Percentiles rank a stretch among this genome's conserved stretches.
Evolutionary conservation across 2,888 invertebrate species (phyloP).

Genomic region (Aquatica leii): DNA sequence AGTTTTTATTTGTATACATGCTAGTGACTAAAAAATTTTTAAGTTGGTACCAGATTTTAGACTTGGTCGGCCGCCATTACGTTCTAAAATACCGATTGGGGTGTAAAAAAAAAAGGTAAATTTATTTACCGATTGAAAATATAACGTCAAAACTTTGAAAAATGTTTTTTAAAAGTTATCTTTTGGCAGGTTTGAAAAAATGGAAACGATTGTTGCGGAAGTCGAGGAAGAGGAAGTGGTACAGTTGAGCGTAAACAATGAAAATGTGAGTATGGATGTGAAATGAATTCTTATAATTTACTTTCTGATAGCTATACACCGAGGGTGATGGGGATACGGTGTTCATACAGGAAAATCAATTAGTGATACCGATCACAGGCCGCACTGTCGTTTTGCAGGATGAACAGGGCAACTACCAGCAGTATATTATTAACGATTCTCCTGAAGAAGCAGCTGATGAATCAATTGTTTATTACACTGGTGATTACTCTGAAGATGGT

Average conservation of each 20-base stretch:
- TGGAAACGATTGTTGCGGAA: neutral
- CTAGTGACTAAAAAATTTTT: neutral
- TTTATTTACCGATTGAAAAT: slow-evolving; percentile 33
- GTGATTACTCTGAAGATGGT: neutral
- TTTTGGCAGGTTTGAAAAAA: neutral
- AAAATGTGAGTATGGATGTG: neutral
- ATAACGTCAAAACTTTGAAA: slow-evolving; percentile 4
- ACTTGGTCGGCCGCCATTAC: slow-evolving; percentile 27
- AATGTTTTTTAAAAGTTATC: slow-evolving; percentile 1
- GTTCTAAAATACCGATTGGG: slow-evolving; percentile 42
- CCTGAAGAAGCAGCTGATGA: neutral
- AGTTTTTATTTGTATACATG: neutral
- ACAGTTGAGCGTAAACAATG: neutral
- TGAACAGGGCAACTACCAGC: slow-evolving; percentile 18
- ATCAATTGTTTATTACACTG: slow-evolving; percentile 5
- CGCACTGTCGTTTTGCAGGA: slow-evolving; percentile 34
- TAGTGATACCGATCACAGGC: slow-evolving; percentile 31
- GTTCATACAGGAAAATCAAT: slow-evolving; percentile 32
- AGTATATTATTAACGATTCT: slow-evolving; percentile 15
- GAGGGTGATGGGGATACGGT: slow-evolving; percentile 29
- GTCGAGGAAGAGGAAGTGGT: neutral
- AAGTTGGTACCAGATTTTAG: neutral
- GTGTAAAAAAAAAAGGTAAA: slow-evolving; percentile 22
- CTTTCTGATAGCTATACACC: slow-evolving; percentile 17
- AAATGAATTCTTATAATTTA: neutral